Evolutionary conservation across 35 echinoderm and acorn worm genomes (phyloP).

Genomic region (Eucidaris tribuloides): DNA sequence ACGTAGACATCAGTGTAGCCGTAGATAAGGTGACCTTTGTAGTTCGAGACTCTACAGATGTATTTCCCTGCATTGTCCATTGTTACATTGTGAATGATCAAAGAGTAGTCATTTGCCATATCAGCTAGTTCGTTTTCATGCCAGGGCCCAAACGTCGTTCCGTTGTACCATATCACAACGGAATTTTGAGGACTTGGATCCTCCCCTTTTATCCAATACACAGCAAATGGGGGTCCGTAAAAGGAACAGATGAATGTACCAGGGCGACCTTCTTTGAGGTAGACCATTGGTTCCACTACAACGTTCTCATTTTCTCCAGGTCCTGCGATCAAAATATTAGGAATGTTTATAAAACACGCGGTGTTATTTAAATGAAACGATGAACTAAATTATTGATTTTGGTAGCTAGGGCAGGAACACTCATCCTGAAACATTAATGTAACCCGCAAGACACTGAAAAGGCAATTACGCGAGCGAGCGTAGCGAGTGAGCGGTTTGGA

Average conservation of each 20-base stretch:
- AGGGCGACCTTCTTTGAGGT: too few species aligned
- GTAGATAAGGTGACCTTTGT: background rate
- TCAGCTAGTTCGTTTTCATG: background rate
- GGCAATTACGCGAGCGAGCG: too few species aligned
- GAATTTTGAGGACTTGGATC: background rate
- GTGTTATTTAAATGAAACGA: too few species aligned
- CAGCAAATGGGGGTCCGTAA: background rate
- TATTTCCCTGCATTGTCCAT: background rate
- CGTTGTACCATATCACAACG: background rate
- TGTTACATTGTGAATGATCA: background rate
- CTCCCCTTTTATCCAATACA: background rate
- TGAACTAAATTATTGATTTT: too few species aligned
- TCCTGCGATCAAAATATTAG: too few species aligned
- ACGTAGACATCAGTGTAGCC: background rate
- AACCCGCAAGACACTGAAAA: too few species aligned
- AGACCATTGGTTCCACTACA: too few species aligned
- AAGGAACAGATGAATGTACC: background rate
- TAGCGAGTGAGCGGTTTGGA: too few species aligned
- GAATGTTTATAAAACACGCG: too few species aligned
- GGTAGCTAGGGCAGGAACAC: too few species aligned
- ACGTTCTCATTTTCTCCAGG: too few species aligned
- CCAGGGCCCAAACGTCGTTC: background rate
- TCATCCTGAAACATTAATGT: too few species aligned
- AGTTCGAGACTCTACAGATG: background rate
- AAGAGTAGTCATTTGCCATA: background rate